These are phyloP conservation scores for Cataglyphis livida DNA, from an alignment of 2,888 invertebrate genomes.

Conservation along the genomic window DNA sequence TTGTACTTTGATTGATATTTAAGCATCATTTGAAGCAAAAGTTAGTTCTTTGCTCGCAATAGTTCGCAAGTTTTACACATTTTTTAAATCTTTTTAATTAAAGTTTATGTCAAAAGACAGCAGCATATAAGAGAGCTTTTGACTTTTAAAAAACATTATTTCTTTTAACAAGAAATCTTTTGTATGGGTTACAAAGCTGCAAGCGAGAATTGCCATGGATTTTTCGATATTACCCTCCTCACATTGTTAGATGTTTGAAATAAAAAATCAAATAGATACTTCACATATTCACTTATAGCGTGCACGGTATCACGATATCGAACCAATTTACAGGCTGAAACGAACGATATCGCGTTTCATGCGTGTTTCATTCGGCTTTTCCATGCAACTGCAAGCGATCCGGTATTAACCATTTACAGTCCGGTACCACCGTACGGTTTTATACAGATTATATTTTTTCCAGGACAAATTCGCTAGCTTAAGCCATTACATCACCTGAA, in stretches of 20 bases:
- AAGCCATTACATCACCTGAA: slow-evolving; percentile 11
- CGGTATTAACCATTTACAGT: slow-evolving; percentile 42
- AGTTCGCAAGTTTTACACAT: neutral
- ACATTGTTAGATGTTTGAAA: slow-evolving; percentile 4
- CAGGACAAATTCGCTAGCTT: slow-evolving; percentile 31
- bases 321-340: slow-evolving; percentile 35
- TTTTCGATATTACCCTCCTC: slow-evolving; percentile 6
- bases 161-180: slow-evolving; percentile 2
- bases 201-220: neutral
- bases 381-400: slow-evolving; percentile 41
- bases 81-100: neutral
- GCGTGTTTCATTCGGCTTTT: slow-evolving; percentile 45
- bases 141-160: neutral
- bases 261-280: slow-evolving; percentile 15
- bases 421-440: neutral
- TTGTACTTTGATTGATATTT: neutral
- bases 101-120: neutral
- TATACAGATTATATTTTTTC: slow-evolving; percentile 31
- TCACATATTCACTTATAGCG: neutral
- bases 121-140: neutral
- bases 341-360: slow-evolving; percentile 38
- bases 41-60: neutral
- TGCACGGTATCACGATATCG: slow-evolving; percentile 12
- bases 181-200: neutral
- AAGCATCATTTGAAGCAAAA: neutral